Evolutionary conservation across 2,888 invertebrate species (phyloP).

Genomic region (Clunio marinus): DNA sequence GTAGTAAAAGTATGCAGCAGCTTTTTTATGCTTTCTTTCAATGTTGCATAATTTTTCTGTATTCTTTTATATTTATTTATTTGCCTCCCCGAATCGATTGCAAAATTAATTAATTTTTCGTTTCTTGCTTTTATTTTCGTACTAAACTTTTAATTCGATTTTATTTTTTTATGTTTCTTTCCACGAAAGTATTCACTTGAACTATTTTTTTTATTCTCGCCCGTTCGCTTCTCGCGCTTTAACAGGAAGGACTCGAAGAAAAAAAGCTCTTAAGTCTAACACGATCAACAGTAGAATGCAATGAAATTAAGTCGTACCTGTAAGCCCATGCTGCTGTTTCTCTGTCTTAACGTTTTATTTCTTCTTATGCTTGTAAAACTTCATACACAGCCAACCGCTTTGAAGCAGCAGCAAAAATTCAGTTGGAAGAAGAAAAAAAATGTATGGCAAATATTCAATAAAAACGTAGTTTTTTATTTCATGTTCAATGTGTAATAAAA

Average conservation of each 20-base stretch:
- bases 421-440: constrained; percentile 5
- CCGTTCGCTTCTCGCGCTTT: not conserved
- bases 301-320: constrained; percentile 27
- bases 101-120: not conserved
- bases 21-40: constrained; percentile 36
- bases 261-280: constrained; percentile 38
- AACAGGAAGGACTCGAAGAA: constrained; percentile 32
- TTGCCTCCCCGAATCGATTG: too few species aligned
- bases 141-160: not conserved
- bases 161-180: not conserved
- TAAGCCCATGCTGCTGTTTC: constrained; percentile 19
- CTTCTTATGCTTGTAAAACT: constrained; percentile 31
- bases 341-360: constrained; percentile 21
- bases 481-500: constrained; percentile 27
- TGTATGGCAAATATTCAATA: constrained; percentile 38
- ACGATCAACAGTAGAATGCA: constrained; percentile 38
- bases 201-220: constrained; percentile 11
- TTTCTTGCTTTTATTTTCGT: not conserved
- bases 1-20: not conserved
- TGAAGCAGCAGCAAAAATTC: constrained; percentile 4
- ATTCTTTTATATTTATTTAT: constrained; percentile 19
- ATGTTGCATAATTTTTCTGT: constrained; percentile 29
- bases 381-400: not conserved
- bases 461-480: constrained; percentile 14
- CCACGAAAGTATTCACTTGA: constrained; percentile 31